Evolutionary conservation across 1,140 invertebrate genomes (phyloP).

Genomic region (Hirudo medicinalis): DNA sequence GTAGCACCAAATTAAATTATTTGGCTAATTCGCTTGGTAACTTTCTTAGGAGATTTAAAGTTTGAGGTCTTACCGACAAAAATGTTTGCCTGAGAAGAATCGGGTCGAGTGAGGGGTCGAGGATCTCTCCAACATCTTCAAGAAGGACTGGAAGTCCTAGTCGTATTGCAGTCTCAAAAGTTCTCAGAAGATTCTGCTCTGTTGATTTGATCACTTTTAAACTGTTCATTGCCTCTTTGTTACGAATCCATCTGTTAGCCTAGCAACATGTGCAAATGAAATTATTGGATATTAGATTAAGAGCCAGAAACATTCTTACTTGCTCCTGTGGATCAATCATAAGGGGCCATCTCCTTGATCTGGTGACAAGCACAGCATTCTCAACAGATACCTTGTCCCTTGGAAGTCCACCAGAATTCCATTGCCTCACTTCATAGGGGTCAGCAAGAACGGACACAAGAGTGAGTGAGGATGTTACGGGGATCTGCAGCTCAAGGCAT

Average conservation of each 20-base stretch:
- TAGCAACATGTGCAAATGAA: constrained; percentile 28
- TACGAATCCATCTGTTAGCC: constrained; percentile 72
- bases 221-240: constrained; percentile 59
- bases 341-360: constrained; percentile 64
- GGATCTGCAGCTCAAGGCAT: constrained; percentile 37
- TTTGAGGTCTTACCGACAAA: constrained; percentile 41
- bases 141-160: constrained; percentile 40
- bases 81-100: constrained; percentile 43
- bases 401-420: constrained; percentile 69
- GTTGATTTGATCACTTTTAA: constrained; percentile 61
- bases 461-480: constrained; percentile 44
- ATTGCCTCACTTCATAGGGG: constrained; percentile 64
- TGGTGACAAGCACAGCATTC: constrained; percentile 70
- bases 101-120: constrained; percentile 43
- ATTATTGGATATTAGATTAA: not conserved
- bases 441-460: constrained; percentile 63
- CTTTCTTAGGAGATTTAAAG: not conserved
- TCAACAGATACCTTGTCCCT: constrained; percentile 61
- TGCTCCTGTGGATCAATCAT: constrained; percentile 84
- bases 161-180: constrained; percentile 40
- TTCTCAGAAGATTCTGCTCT: constrained; percentile 45
- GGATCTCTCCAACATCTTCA: constrained; percentile 39
- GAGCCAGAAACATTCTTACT: constrained; percentile 36
- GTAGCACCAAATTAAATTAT: no score
- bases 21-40: no score